Base-by-base conservation (phyloP, 2,113 vertebrate genomes). In the Plecturocebus donacophilus region DNA sequence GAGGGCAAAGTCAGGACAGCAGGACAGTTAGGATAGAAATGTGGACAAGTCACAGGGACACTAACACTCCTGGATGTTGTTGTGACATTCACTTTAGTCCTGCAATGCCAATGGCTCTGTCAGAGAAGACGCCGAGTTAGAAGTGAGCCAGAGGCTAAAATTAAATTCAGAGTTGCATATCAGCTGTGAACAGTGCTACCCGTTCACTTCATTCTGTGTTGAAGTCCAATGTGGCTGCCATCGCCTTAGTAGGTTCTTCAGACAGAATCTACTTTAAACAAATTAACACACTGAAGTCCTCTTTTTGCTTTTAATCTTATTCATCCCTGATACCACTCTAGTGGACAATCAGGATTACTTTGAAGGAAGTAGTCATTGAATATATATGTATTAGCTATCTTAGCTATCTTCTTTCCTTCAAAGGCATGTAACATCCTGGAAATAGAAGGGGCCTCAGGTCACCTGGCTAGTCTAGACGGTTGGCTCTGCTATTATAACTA, bases 141-240 rank as follows among this genome's bases (percentile, higher is more conserved):
- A 86, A 94, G 83, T 75, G 58, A 95, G 30, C 83, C 76, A 87
- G 12, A 92, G 80, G 61, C 70, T 90, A 87, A 96, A 90, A 56
- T 95, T 70, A 70, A 85, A 81, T 76, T 23, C 19, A 47, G 2
- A 54, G 25, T 95, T 84, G 94, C 45, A 95, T 96, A 83, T 86
- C 85, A 82, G 40, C 47, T 86, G 27, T 70, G 42, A 61, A 30
- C 32, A 96, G 47, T 38, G 90, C 45, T 94, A 90, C 93, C 81
- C 94, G 93, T 77, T 70, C n/a, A 0, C 54, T 87, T 54, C 91
- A 32, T 21, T 93, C 42, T 90, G 38, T 49, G 49, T 76, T 14
- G 21, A 35, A 70, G 45, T 13, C 84, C 70, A 49, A 76, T 6
- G 54, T 66, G 71, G 89, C 75, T 56, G 38, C 38, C 6, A 5